Conservation (phyloP, 2,113 vertebrate genomes). For the Apaloderma vittatum region DNA sequence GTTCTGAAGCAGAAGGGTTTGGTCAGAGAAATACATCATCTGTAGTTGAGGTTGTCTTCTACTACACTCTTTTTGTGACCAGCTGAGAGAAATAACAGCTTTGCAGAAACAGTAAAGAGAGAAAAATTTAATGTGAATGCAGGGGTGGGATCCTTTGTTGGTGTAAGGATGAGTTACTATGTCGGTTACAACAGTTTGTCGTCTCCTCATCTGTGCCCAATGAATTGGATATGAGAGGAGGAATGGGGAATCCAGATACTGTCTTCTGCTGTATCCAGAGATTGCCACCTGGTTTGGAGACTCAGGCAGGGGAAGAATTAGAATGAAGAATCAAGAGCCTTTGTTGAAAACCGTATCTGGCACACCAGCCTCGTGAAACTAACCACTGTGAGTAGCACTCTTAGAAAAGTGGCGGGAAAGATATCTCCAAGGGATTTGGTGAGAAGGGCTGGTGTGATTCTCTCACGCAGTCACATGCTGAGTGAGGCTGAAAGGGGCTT, state of each 20-base stretch:
- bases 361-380: not conserved
- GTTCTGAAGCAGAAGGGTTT: not conserved
- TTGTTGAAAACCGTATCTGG: not conserved
- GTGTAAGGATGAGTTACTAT: not conserved
- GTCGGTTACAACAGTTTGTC: not conserved
- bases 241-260: not conserved
- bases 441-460: rapidly evolving
- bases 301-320: not conserved
- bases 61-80: not conserved
- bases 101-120: not conserved
- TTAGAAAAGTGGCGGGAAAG: rapidly evolving
- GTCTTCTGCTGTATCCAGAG: not conserved
- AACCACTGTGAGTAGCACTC: not conserved
- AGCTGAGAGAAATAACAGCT: not conserved
- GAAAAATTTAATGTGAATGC: not conserved
- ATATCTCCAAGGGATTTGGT: not conserved
- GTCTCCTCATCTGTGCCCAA: not conserved
- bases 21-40: not conserved
- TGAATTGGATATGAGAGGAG: not conserved
- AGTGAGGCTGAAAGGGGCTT: not conserved
- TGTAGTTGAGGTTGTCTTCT: not conserved
- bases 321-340: not conserved
- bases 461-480: not conserved
- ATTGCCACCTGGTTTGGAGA: not conserved
- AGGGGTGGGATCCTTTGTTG: not conserved